Evolutionary conservation across 1,140 invertebrate genomes (phyloP).

Genomic region (Nebria ingens): DNA sequence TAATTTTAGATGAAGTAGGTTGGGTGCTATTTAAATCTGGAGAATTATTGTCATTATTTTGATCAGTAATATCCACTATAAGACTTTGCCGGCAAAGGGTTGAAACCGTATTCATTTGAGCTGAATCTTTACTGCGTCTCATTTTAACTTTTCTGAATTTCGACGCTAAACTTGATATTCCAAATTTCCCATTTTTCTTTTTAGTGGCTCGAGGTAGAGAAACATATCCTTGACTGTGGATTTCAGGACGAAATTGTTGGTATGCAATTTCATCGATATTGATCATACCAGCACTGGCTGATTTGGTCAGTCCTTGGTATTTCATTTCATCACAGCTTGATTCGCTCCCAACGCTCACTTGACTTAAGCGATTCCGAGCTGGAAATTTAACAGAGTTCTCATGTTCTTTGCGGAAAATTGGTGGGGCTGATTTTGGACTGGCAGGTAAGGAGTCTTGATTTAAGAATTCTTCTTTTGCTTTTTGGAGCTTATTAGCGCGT

Average conservation of each 20-base stretch:
- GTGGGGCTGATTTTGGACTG: slow-evolving; percentile 11
- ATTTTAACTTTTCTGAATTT: slow-evolving; percentile 47
- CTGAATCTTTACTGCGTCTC: slow-evolving; percentile 35
- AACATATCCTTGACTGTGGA: slow-evolving; percentile 29
- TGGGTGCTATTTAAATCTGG: too few relatives aligned
- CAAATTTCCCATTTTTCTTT: slow-evolving; percentile 35
- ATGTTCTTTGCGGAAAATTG: background rate
- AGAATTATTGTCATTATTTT: too few relatives aligned
- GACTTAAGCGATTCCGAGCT: slow-evolving; percentile 35
- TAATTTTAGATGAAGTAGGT: too few relatives aligned
- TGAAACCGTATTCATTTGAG: too few relatives aligned
- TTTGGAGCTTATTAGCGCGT: slow-evolving; percentile 44
- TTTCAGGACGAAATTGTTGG: slow-evolving; percentile 34
- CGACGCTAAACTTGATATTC: slow-evolving; percentile 50
- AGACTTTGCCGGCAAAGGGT: too few relatives aligned
- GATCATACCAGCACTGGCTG: slow-evolving; percentile 61
- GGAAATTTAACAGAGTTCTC: slow-evolving; percentile 22
- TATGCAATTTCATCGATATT: slow-evolving; percentile 48
- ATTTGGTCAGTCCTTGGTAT: slow-evolving; percentile 43
- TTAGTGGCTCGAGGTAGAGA: slow-evolving; percentile 31
- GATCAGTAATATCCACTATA: too few relatives aligned
- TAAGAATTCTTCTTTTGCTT: slow-evolving; percentile 53
- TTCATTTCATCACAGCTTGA: slow-evolving; percentile 35
- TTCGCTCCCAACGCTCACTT: slow-evolving; percentile 46
- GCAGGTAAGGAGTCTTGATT: slow-evolving; percentile 18